Conservation (phyloP, 2,113 vertebrate genomes). For the Cheirogaleus medius region DNA sequence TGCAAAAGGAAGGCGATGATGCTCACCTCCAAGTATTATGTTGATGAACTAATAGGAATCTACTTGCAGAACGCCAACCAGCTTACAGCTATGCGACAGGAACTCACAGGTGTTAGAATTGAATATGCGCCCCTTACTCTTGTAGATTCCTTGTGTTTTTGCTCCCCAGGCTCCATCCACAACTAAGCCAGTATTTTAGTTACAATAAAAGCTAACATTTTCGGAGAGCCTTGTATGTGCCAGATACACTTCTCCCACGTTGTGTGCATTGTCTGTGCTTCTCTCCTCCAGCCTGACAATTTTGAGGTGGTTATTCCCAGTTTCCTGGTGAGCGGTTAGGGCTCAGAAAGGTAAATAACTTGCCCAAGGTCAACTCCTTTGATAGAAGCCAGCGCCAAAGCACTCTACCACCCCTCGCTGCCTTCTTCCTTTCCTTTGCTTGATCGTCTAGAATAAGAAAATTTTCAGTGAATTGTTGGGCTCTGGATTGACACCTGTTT, state of each 20-base stretch:
- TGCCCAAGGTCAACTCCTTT: neutral
- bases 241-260: neutral
- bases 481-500: constrained; percentile 64
- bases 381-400: neutral
- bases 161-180: neutral
- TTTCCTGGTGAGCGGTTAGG: neutral
- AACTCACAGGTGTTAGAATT: neutral
- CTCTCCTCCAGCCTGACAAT: neutral
- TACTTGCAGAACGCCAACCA: neutral
- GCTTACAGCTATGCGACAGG: neutral
- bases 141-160: neutral
- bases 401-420: fast-evolving
- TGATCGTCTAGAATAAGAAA: neutral
- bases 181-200: neutral
- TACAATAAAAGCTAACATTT: neutral
- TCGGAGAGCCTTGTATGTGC: neutral
- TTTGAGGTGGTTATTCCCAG: neutral
- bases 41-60: neutral
- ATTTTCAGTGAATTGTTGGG: constrained; percentile 10
- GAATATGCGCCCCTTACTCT: neutral
- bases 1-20: neutral
- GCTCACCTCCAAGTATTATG: neutral
- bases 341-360: neutral
- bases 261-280: neutral
- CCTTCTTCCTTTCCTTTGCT: neutral